These are phyloP conservation scores for Orchestia grillus DNA, from an alignment of 1,140 invertebrate genomes.

Conservation along the genomic window DNA sequence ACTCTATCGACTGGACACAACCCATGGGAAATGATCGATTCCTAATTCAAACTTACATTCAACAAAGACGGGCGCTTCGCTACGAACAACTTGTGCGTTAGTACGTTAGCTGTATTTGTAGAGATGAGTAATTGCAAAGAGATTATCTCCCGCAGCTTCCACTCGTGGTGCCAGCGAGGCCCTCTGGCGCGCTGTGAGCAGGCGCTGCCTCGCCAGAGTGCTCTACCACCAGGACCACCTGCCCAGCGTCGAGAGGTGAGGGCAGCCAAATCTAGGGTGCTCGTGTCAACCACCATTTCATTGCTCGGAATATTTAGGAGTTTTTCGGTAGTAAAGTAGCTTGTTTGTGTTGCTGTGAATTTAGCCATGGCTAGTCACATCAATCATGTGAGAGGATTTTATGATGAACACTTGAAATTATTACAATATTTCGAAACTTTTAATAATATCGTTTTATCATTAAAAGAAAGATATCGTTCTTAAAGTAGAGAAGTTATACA, in stretches of 20 bases:
- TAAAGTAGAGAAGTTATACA: no score
- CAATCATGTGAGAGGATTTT: no score
- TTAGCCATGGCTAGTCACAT: no score
- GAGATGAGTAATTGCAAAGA: background rate
- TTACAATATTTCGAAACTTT: no score
- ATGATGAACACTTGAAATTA: no score
- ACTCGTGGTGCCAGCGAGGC: background rate
- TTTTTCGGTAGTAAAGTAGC: no score
- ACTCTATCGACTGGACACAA: background rate
- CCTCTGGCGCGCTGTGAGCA: background rate
- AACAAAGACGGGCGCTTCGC: background rate
- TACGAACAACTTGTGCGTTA: background rate
- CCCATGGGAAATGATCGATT: background rate
- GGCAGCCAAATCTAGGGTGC: background rate
- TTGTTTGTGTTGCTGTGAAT: no score
- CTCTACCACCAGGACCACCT: background rate
- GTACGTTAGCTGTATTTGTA: background rate
- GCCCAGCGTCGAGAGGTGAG: background rate
- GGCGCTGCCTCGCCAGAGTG: background rate
- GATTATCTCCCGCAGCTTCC: background rate
- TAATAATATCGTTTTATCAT: no score
- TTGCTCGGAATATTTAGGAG: no score
- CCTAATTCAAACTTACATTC: background rate
- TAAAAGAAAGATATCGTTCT: no score
- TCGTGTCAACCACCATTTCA: background rate